A percentile compares a stretch with the other conserved stretches of the same genome.
Conservation (phyloP, 2,113 vertebrate genomes). For the Dendropsophus ebraccatus region DNA sequence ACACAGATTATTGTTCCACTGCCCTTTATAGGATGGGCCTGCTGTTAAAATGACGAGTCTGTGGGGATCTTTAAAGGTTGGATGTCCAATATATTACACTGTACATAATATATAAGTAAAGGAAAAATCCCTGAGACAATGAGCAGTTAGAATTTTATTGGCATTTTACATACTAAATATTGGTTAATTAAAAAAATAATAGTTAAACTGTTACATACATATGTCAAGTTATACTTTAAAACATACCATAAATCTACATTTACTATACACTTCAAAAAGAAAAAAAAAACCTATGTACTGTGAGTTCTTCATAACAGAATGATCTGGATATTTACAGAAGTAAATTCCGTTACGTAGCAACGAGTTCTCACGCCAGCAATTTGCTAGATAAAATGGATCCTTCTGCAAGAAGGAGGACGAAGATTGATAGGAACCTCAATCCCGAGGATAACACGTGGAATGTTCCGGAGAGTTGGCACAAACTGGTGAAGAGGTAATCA, state of each 20-base stretch:
- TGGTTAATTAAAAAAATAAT: constrained; percentile 35
- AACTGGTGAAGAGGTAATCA: constrained; percentile 39
- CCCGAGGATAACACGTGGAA: constrained; percentile 26
- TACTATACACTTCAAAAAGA: constrained; percentile 22
- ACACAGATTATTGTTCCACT: not conserved
- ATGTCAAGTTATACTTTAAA: constrained; percentile 42
- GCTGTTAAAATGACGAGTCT: not conserved
- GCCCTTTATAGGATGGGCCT: not conserved
- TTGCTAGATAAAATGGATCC: constrained; percentile 58
- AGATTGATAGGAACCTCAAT: constrained; percentile 13
- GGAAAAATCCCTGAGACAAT: not conserved
- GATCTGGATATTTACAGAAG: constrained; percentile 19
- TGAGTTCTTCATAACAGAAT: constrained; percentile 37
- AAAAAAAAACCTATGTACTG: constrained; percentile 6
- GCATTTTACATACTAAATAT: constrained; percentile 24
- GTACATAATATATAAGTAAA: too few relatives aligned
- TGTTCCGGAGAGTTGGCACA: constrained; percentile 42
- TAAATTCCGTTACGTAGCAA: constrained; percentile 58
- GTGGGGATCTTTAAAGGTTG: too few relatives aligned
- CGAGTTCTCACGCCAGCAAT: constrained; percentile 61
- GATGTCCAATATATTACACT: too few relatives aligned
- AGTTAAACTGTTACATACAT: constrained; percentile 7
- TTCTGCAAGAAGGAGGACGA: constrained; percentile 61
- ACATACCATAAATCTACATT: constrained; percentile 20
- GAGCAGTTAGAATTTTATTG: constrained; percentile 41